Base-by-base conservation (phyloP, 2,888 invertebrate species). In the Lepidochitona cinerea region DNA sequence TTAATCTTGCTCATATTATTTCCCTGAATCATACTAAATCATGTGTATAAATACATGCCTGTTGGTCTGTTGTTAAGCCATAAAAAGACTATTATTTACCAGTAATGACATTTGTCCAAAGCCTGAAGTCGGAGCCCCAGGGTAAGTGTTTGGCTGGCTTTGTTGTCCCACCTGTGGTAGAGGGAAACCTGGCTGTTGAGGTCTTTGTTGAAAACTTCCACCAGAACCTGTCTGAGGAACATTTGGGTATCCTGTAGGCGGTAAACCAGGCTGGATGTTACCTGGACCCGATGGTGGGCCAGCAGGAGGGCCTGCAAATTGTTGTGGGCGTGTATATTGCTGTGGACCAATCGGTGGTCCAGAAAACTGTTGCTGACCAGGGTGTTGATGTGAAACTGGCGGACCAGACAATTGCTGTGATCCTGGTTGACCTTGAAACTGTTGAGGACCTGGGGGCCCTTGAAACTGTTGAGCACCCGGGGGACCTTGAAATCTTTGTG, bases 111-210 rank as follows among this genome's bases (percentile, higher is more conserved):
- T 68, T 32, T 41, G 37, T 6, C 41, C 41, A 41, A 68, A 68
- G 23, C 41, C 41, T 14, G 68, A 12, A n/a, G 18, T 37, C 37
- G 41, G 41, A 26, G 12, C 41, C 1, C 37, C 68, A 4, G 37
- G 37, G 26, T 18, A 29, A 36, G 12, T 36, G 18, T 33, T 37
- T 6, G 36, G 68, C 12, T 23, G 12, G 32, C 37, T 41, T 59
- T 59, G 59, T 32, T 59, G 59, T 18, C 59, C 59, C 4, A 26
- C 29, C 37, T 69, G 65, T 52, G 66, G 64, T 32, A 54, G 6
- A 18, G 67, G 68, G 37, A 52, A 32, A 32, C 52, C 67, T 12
- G 72, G 70, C 72, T 77, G 79, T 37, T 70, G 52, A 37, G 26
- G 29, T 41, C 37, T 35, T 67, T 37, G 26, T n/a, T 65, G 72